Evolutionary conservation across 37 sponge, comb jelly and placozoan genomes (phyloP).

Genomic region (Lycopodina hypogea): DNA sequence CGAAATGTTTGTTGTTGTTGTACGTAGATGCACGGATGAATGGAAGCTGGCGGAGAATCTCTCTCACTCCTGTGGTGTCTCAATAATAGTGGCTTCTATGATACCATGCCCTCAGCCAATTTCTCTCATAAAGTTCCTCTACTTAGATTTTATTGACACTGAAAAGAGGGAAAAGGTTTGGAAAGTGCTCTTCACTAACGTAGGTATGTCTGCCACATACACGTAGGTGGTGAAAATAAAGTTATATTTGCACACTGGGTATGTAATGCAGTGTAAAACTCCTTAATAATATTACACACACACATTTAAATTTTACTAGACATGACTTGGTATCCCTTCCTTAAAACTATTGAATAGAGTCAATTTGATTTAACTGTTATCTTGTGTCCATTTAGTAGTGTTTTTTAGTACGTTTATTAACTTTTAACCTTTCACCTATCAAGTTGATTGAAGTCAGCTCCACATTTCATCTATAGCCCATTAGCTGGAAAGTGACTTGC

Average conservation of each 20-base stretch:
- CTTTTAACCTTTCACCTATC: too few species aligned
- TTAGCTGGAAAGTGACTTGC: too few species aligned
- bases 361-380: too few species aligned
- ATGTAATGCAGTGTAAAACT: neutral
- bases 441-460: too few species aligned
- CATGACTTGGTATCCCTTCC: too few species aligned
- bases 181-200: conserved; percentile 40
- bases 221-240: neutral
- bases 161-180: conserved; percentile 50
- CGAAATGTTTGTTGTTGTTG: too few species aligned
- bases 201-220: neutral
- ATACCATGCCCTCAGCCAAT: conserved; percentile 47
- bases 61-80: neutral
- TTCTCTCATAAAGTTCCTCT: conserved; percentile 49
- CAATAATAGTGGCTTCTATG: conserved; percentile 48
- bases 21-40: conserved; percentile 67
- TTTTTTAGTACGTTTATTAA: too few species aligned
- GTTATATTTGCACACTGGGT: neutral
- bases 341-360: too few species aligned
- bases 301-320: too few species aligned
- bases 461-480: too few species aligned
- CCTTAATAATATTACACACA: too few species aligned
- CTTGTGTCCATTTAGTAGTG: too few species aligned
- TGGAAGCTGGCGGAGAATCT: conserved; percentile 56
- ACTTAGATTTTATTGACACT: conserved; percentile 65